phyloP scores from a whole-genome alignment of 2,797 vertebrate species.

The Margarornis squamiger region DNA sequence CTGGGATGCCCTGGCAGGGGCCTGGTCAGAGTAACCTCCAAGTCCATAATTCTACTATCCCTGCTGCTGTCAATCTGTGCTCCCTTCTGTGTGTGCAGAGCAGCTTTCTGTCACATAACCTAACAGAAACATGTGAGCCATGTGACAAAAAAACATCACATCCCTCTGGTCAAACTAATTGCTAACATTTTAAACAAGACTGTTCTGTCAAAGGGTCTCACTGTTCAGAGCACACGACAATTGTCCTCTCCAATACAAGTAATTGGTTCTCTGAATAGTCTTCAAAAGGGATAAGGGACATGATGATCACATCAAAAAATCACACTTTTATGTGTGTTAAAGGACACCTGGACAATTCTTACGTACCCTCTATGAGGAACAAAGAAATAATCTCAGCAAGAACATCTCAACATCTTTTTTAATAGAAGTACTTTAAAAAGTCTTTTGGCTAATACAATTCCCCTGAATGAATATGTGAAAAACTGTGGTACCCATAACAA shows the following conservation, averaged over 20 bases:
- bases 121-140: background rate
- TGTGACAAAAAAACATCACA: background rate
- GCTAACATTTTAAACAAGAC: background rate
- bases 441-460: background rate
- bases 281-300: constrained; percentile 5
- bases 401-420: background rate
- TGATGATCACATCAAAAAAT: background rate
- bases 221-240: background rate
- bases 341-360: constrained; percentile 6
- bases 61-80: background rate
- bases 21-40: background rate
- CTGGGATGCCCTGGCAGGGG: background rate
- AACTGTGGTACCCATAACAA: background rate
- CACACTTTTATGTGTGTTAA: constrained; percentile 5
- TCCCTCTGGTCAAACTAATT: background rate
- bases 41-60: background rate
- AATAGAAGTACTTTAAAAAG: background rate
- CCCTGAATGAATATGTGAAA: background rate
- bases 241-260: background rate
- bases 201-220: background rate
- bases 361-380: background rate
- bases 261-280: constrained; percentile 23
- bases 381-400: constrained; percentile 25
- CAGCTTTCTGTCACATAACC: background rate
- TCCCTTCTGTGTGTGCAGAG: background rate